These are phyloP conservation scores for Tipula unca DNA, from an alignment of 2,888 invertebrate genomes.

Conservation along the genomic window DNA sequence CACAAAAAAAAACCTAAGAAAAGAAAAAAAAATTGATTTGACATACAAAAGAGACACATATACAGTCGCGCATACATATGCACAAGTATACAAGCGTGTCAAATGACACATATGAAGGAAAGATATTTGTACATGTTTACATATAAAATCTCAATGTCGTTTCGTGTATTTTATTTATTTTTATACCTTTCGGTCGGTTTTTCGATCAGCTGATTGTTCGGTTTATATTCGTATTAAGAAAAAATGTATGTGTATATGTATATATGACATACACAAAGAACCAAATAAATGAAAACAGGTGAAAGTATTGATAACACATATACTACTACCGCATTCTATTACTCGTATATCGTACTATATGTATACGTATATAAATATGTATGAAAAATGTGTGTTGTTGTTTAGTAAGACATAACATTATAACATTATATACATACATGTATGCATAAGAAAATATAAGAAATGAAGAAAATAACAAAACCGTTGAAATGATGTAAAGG, in stretches of 20 bases:
- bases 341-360: background rate
- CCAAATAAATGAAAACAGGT: background rate
- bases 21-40: background rate
- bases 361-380: background rate
- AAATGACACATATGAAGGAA: background rate
- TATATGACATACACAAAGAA: background rate
- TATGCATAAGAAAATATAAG: background rate
- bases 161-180: background rate
- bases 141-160: background rate
- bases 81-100: background rate
- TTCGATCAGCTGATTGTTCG: constrained; percentile 2
- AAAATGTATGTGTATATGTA: background rate
- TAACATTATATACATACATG: background rate
- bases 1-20: background rate
- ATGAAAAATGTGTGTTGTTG: background rate
- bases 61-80: background rate
- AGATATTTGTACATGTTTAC: background rate
- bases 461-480: background rate
- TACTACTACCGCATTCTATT: background rate
- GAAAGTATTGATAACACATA: constrained; percentile 18
- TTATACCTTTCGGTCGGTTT: background rate
- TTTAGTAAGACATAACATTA: background rate
- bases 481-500: constrained; percentile 8
- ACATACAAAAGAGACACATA: background rate
- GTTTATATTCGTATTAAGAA: background rate